Evolutionary conservation across 2,113 vertebrate species (phyloP).

Genomic region (Nerophis lumbriciformis): DNA sequence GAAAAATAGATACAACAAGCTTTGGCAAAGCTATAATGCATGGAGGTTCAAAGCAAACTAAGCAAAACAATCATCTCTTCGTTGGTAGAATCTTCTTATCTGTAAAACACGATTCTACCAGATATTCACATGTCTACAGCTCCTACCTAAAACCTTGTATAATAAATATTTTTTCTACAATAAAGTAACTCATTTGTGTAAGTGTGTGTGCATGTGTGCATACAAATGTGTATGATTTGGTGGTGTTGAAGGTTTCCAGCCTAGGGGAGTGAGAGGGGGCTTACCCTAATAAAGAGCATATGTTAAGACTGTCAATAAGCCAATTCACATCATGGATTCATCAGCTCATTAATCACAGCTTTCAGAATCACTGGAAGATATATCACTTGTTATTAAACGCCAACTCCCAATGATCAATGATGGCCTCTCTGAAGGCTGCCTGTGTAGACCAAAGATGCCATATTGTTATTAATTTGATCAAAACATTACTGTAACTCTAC

Average conservation of each 20-base stretch:
- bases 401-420: constrained; percentile 35
- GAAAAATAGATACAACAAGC: too few relatives aligned
- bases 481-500: not conserved
- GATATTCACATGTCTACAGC: too few relatives aligned
- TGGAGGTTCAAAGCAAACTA: too few relatives aligned
- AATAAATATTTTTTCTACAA: too few relatives aligned
- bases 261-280: constrained; percentile 30
- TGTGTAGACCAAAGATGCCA: constrained; percentile 4
- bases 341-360: constrained; percentile 63
- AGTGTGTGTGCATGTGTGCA: constrained; percentile 2
- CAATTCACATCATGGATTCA: constrained; percentile 10
- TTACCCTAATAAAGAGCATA: constrained; percentile 35
- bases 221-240: constrained; percentile 36
- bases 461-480: too few relatives aligned
- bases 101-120: too few relatives aligned
- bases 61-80: too few relatives aligned
- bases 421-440: constrained; percentile 17
- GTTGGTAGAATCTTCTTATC: too few relatives aligned
- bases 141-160: too few relatives aligned
- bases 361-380: constrained; percentile 25
- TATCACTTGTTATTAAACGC: constrained; percentile 12
- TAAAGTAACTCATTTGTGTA: not conserved
- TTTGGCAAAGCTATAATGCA: too few relatives aligned
- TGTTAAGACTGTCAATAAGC: constrained; percentile 37
- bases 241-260: constrained; percentile 55